Conservation (phyloP, 2,113 vertebrate species). For the Rynchops niger region DNA sequence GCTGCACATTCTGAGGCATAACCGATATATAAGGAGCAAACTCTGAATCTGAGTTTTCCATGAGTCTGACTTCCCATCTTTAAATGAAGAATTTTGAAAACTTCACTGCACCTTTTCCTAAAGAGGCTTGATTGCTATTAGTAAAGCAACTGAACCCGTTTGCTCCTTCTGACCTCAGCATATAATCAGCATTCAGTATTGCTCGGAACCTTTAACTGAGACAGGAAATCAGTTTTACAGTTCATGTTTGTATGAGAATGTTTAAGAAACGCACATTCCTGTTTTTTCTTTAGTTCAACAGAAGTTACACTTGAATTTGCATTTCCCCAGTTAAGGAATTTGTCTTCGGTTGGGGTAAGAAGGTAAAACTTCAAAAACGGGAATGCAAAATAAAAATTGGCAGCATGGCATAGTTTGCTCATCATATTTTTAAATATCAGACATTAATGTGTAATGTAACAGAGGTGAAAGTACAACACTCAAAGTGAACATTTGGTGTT, state of each 20-base stretch:
- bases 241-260: not conserved
- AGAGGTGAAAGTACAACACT: slow-evolving; percentile 43
- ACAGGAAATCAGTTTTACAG: not conserved
- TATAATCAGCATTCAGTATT: not conserved
- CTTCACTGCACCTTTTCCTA: not conserved
- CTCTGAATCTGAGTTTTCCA: not conserved
- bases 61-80: not conserved
- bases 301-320: not conserved
- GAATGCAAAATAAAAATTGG: slow-evolving; percentile 30
- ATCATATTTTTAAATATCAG: not conserved
- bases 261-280: not conserved
- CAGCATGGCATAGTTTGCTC: not conserved
- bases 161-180: not conserved
- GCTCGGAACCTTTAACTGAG: not conserved
- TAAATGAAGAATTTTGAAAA: not conserved
- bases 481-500: slow-evolving; percentile 43
- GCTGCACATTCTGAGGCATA: not conserved
- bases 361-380: not conserved
- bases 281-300: not conserved
- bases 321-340: not conserved
- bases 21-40: not conserved
- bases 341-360: not conserved
- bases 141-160: not conserved
- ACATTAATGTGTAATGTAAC: slow-evolving; percentile 2
- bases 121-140: not conserved